Percentiles rank a stretch among this genome's conserved stretches.
Conservation (phyloP, 2,113 vertebrate genomes). For the Oreamnos americanus region DNA sequence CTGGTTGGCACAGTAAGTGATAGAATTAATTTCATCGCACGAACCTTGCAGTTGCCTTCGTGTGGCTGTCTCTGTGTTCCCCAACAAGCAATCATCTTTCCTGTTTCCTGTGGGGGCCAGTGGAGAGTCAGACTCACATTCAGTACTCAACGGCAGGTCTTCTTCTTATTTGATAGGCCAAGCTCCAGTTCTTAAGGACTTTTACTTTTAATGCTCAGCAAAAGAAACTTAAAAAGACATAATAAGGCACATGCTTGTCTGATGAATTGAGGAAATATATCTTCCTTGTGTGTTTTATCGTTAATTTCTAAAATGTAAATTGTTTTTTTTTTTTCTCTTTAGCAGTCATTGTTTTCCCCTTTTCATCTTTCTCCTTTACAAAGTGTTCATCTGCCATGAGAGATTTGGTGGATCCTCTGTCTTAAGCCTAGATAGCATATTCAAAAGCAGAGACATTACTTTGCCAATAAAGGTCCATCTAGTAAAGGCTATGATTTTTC, state of each 20-base stretch:
- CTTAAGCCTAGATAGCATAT: neutral
- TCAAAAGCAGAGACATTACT: too few species aligned
- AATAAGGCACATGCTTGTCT: neutral
- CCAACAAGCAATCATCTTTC: neutral
- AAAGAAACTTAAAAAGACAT: neutral
- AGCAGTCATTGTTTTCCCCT: neutral
- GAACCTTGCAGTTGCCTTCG: neutral
- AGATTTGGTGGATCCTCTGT: neutral
- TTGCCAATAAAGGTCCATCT: too few species aligned
- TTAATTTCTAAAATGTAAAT: neutral
- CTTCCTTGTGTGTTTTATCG: neutral
- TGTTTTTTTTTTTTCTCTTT: neutral
- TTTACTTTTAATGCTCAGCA: neutral
- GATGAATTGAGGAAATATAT: neutral
- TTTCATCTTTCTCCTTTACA: neutral
- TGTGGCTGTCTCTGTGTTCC: too few species aligned
- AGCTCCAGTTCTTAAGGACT: neutral
- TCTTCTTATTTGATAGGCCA: neutral
- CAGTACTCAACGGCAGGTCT: neutral
- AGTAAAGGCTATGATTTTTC: too few species aligned
- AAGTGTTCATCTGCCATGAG: neutral
- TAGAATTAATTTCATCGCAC: neutral
- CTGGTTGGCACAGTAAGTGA: too few species aligned
- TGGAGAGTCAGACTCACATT: neutral
- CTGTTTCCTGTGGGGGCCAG: neutral